Conservation (phyloP, 2,888 invertebrate species). For the Eretmocerus hayati region DNA sequence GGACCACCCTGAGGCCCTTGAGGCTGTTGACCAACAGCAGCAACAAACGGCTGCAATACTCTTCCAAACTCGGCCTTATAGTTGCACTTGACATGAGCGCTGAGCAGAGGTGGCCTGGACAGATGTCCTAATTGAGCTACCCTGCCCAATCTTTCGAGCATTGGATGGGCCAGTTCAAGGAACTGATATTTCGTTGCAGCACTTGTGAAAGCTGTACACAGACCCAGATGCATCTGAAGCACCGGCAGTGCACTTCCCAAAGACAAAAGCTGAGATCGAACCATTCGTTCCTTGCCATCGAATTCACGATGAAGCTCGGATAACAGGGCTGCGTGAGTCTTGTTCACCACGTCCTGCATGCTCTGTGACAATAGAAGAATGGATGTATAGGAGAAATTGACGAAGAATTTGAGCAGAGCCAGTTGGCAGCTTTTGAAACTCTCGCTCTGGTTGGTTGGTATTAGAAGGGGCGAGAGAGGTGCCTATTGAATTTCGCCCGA, state of each 20-base stretch:
- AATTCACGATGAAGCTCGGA: constrained; percentile 62
- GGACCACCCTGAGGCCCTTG: too few relatives aligned
- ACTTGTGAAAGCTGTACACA: constrained; percentile 64
- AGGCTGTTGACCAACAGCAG: too few relatives aligned
- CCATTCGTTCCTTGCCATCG: constrained; percentile 52
- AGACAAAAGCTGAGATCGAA: constrained; percentile 51
- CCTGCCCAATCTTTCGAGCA: constrained; percentile 60
- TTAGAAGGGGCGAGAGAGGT: too few relatives aligned
- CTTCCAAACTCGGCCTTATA: constrained; percentile 60
- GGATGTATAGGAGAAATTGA: too few relatives aligned
- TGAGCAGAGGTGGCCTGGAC: constrained; percentile 45
- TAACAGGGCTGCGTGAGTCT: constrained; percentile 59
- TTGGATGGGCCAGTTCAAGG: constrained; percentile 60
- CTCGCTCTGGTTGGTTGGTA: too few relatives aligned
- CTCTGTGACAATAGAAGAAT: constrained; percentile 46
- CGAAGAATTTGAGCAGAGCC: too few relatives aligned
- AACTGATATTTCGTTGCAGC: constrained; percentile 70
- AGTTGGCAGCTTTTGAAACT: too few relatives aligned
- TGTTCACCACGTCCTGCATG: constrained; percentile 59
- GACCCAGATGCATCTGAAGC: constrained; percentile 61
- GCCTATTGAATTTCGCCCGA: too few relatives aligned
- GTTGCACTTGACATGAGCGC: constrained; percentile 48
- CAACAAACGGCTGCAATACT: constrained; percentile 57
- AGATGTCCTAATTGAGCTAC: constrained; percentile 61
- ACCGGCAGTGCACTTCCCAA: constrained; percentile 60